Conservation (phyloP, 2,888 invertebrate genomes). For the Drosophila ezoana region DNA sequence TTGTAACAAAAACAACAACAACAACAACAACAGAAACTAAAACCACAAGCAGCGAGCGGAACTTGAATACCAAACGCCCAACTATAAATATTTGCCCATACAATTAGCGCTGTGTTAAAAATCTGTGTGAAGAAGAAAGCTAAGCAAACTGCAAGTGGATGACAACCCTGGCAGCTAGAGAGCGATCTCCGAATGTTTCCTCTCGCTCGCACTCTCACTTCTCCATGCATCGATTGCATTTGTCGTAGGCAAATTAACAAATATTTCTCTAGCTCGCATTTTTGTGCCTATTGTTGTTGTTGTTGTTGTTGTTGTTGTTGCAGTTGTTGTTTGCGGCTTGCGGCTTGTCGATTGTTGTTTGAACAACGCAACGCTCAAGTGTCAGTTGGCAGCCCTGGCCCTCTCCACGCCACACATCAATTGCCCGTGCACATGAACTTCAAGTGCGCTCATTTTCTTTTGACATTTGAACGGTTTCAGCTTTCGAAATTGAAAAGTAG, state of each 20-base stretch:
- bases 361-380: constrained; percentile 52
- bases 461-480: constrained; percentile 76
- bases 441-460: constrained; percentile 74
- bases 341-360: constrained; percentile 13
- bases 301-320: constrained; percentile 18
- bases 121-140: constrained; percentile 51
- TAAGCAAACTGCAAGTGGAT: constrained; percentile 25
- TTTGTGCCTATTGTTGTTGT: constrained; percentile 16
- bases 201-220: constrained; percentile 4
- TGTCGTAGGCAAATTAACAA: constrained; percentile 39
- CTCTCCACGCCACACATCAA: constrained; percentile 23
- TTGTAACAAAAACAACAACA: constrained; percentile 20
- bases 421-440: constrained; percentile 64
- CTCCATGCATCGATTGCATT: constrained; percentile 23
- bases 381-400: constrained; percentile 31
- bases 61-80: constrained; percentile 48
- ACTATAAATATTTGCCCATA: constrained; percentile 67
- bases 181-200: constrained; percentile 8
- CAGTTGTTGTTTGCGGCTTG: constrained; percentile 19
- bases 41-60: constrained; percentile 40
- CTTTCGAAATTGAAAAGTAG: constrained; percentile 76
- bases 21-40: constrained; percentile 12
- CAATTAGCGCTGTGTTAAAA: constrained; percentile 76
- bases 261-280: constrained; percentile 27
- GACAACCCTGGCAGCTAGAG: constrained; percentile 37